Base-by-base conservation (phyloP, 2,888 invertebrate genomes). In the Cerceris ruficornis region DNA sequence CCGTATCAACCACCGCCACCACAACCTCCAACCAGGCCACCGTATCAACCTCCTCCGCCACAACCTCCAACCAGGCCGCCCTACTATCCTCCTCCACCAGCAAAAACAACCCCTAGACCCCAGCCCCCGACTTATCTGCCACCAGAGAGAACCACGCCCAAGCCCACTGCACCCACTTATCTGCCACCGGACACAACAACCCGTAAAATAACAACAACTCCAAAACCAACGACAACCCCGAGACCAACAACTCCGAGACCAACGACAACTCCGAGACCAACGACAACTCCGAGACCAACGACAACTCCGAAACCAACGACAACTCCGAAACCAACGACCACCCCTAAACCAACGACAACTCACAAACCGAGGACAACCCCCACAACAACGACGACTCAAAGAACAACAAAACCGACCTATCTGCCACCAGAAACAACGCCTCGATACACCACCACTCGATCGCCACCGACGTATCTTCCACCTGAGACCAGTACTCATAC, bases 401-500 rank as follows among this genome's bases (percentile, higher is more conserved):
- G 15, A n/a, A 77, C 54, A 7, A 62, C n/a, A n/a, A 9, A 54
- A 50, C 17, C 72, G 15, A 42, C 72, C 46, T 57, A 39, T 43
- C 17, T 49, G 5, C 46, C 67, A 6, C 70, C 78, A 13, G 7
- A 50, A 13, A 28, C 67, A 57, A 41, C 65, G 28, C 69, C 77
- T 15, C 65, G 69, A 42, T 5, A 62, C 73, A 43, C 54, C 11
- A 43, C 62, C 72, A 1, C n/a, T n/a, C 60, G 62, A 15, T 52
- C 9, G 9, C 42, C 42, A 49, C 69, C 69, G 17, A 60, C 69
- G 42, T 70, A 75, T 9, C 42, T 69, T 9, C 75, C 70, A 15
- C 75, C 75, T 2, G 59, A 68, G 4, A 28, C 8, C 57, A 66
- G 0, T 39, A 66, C 61, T 6, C 62, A 67, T 15, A 73, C 65